phyloP scores from a whole-genome alignment of 2,888 invertebrate species.

The Hesperia comma region DNA sequence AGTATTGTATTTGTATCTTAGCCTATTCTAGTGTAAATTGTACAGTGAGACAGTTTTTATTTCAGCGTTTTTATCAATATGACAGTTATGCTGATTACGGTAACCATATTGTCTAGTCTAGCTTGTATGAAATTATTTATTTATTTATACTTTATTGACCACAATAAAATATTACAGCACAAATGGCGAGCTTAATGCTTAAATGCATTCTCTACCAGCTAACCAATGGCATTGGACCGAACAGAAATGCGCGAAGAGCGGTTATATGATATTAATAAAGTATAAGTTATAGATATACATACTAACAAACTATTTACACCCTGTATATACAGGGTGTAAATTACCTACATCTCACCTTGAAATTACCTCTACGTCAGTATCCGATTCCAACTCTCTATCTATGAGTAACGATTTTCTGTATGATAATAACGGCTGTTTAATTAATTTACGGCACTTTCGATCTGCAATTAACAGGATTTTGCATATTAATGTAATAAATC shows the following conservation, averaged over 20 bases:
- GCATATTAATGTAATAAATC: not conserved
- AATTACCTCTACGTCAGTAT: constrained; percentile 71
- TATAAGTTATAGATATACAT: too few relatives aligned
- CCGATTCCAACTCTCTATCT: constrained; percentile 69
- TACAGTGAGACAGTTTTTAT: not conserved
- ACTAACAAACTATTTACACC: too few relatives aligned
- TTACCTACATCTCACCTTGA: constrained; percentile 60
- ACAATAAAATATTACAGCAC: too few relatives aligned
- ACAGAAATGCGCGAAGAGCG: too few relatives aligned
- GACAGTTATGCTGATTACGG: not conserved
- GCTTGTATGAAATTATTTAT: not conserved
- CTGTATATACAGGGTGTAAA: too few relatives aligned
- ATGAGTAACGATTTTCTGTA: constrained; percentile 63
- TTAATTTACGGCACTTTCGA: constrained; percentile 41
- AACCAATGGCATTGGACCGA: too few relatives aligned
- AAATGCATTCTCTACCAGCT: too few relatives aligned
- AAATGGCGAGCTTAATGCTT: too few relatives aligned
- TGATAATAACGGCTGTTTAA: constrained; percentile 67
- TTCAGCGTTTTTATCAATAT: not conserved
- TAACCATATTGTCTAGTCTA: not conserved
- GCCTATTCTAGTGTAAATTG: not conserved
- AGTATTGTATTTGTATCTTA: too few relatives aligned
- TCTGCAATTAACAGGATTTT: constrained; percentile 45
- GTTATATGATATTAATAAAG: too few relatives aligned
- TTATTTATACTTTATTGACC: too few relatives aligned